Base-by-base conservation (phyloP, 2,797 vertebrate species). In the Rhodeus uyekii region DNA sequence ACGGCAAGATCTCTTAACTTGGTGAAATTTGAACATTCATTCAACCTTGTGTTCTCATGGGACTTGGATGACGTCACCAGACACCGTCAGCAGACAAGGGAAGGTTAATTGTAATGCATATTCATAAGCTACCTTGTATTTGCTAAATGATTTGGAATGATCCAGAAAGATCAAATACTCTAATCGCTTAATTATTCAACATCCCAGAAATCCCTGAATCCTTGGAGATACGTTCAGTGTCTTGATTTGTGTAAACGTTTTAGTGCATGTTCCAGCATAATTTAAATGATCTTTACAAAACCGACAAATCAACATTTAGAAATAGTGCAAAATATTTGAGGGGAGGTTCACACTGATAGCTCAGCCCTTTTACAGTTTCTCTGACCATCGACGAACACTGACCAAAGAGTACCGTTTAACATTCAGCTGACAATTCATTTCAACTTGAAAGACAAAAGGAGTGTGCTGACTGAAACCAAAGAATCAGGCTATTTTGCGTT, bases 281-380 rank as follows among this genome's bases (percentile, higher is more conserved):
- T 32, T 74, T 46, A 42, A 50, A 78, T 58, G 53, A 14, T 46
- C 32, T 72, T 71, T 34, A 55, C 69, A 74, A 79, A 85, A 79
- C 61, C n/a, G 78, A 78, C 67, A 53, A 13, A 60, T 10, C 29
- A 58, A 81, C 68, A 76, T 86, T 84, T 61, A 60, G 27, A 77
- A 85, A 76, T 86, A 84, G 87, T 85, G 86, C 84, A 87, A 87
- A 29, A 81, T 80, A 81, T 72, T 82, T 61, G 44, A 85, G 64
- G 73, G 84, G 83, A 75, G 71, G 39, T 85, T 84, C 48, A 64
- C 34, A 78, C 71, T 63, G 34, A 82, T 63, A 81, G 34, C 87
- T 89, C 81, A 91, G 93, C 92, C 93, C 92, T 94, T 93, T 90
- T 88, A 85, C 78, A 85, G 82, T 86, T 76, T 65, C 86, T 68